Conservation (phyloP, 2,888 invertebrate species). For the Octodonta nipae region DNA sequence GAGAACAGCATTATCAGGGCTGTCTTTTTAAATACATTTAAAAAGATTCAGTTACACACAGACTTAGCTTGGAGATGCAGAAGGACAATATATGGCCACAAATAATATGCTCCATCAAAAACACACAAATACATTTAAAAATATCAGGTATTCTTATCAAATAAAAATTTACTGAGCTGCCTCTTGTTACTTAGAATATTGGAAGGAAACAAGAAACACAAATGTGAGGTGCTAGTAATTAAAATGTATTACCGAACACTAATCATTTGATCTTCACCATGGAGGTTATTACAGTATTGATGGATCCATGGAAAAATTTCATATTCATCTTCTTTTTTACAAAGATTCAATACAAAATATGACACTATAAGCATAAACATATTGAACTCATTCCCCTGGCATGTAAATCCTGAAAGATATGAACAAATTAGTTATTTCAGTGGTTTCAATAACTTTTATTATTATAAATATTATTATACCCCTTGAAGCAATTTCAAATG, state of each 20-base stretch:
- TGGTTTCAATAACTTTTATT: not conserved
- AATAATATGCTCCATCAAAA: no score
- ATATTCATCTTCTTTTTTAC: slow-evolving; percentile 55
- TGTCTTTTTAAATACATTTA: no score
- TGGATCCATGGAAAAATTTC: slow-evolving; percentile 90
- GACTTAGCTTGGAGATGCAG: no score
- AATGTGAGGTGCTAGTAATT: no score
- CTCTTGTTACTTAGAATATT: no score
- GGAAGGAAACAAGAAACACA: no score
- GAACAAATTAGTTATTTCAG: not conserved
- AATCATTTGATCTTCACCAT: slow-evolving; percentile 66
- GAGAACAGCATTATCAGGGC: no score
- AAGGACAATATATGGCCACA: no score
- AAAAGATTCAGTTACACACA: no score
- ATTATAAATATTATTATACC: not conserved
- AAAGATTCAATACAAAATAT: slow-evolving; percentile 87
- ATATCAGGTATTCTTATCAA: no score
- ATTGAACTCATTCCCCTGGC: slow-evolving; percentile 96
- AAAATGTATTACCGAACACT: slow-evolving; percentile 38
- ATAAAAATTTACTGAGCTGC: no score
- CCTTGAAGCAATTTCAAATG: slow-evolving; percentile 80
- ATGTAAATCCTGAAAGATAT: slow-evolving; percentile 65
- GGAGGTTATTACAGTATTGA: slow-evolving; percentile 80
- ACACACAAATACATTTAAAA: no score
- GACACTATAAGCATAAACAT: slow-evolving; percentile 95